Percentiles rank a stretch among this genome's conserved stretches.
phyloP scores from a whole-genome alignment of 2,888 invertebrate genomes.

The Cataglyphis livida region DNA sequence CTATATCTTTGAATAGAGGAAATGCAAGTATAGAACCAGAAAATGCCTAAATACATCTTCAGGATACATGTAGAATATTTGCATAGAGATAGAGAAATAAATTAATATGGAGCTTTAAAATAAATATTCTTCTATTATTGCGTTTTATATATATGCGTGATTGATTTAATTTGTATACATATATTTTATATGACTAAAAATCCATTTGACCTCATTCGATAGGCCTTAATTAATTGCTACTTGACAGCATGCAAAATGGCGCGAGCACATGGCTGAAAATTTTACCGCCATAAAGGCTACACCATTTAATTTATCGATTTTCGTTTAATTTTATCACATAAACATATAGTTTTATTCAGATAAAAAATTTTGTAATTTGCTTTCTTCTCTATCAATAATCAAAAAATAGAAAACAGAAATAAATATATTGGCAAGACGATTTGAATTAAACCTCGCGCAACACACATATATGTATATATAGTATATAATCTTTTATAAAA shows the following conservation, averaged over 20 bases:
- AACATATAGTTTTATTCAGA: not conserved
- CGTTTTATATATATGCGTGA: not conserved
- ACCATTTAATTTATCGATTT: not conserved
- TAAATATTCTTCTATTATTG: not conserved
- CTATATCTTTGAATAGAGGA: not conserved
- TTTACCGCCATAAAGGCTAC: slow-evolving; percentile 18
- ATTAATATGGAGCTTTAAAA: not conserved
- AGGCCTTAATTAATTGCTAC: slow-evolving; percentile 25
- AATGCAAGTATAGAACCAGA: not conserved
- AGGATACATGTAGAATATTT: not conserved
- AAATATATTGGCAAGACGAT: not conserved
- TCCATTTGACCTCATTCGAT: not conserved
- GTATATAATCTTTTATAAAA: not conserved
- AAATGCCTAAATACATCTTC: not conserved
- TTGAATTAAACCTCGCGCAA: slow-evolving; percentile 9
- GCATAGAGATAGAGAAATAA: not conserved
- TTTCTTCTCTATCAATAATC: not conserved
- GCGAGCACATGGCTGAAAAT: slow-evolving; percentile 68
- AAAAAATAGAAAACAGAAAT: too few species aligned
- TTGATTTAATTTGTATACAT: not conserved
- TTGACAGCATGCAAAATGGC: slow-evolving; percentile 73
- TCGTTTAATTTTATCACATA: not conserved
- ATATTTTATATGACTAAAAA: not conserved
- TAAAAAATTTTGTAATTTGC: too few species aligned
- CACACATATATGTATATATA: too few species aligned